phyloP scores from a whole-genome alignment of 2,797 vertebrate species.

The Melanotaenia boesemani region DNA sequence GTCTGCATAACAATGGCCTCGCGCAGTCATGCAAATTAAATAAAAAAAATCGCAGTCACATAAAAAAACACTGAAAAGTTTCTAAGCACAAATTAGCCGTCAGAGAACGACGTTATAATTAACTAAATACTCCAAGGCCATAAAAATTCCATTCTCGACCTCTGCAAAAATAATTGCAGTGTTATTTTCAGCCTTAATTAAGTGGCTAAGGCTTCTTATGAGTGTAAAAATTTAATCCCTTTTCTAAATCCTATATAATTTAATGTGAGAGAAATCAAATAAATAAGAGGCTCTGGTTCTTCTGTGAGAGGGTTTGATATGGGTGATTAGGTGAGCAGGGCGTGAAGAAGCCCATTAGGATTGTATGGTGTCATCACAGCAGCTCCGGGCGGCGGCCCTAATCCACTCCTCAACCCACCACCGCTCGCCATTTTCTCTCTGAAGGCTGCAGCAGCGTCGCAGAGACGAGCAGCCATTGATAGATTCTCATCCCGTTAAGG shows the following conservation, averaged over 20 bases:
- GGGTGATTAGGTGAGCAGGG: constrained; percentile 83
- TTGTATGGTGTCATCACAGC: constrained; percentile 76
- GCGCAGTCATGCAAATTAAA: constrained; percentile 18
- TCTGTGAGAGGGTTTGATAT: constrained; percentile 81
- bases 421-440: constrained; percentile 52
- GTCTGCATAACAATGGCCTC: constrained; percentile 65
- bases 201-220: constrained; percentile 81
- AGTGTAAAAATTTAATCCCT: constrained; percentile 83
- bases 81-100: constrained; percentile 59
- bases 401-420: constrained; percentile 68
- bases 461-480: constrained; percentile 58
- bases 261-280: constrained; percentile 85
- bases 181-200: constrained; percentile 85
- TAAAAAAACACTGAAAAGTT: constrained; percentile 38
- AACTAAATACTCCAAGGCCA: constrained; percentile 69
- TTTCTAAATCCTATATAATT: constrained; percentile 85
- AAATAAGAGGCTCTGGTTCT: constrained; percentile 75
- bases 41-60: constrained; percentile 4
- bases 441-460: constrained; percentile 12
- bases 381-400: constrained; percentile 70
- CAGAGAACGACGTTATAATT: constrained; percentile 68
- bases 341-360: constrained; percentile 84
- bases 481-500: constrained; percentile 76
- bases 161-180: constrained; percentile 76
- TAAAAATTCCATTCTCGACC: constrained; percentile 66